Conservation (phyloP, 2,113 vertebrate species). For the Cyanoramphus novaezelandiae region DNA sequence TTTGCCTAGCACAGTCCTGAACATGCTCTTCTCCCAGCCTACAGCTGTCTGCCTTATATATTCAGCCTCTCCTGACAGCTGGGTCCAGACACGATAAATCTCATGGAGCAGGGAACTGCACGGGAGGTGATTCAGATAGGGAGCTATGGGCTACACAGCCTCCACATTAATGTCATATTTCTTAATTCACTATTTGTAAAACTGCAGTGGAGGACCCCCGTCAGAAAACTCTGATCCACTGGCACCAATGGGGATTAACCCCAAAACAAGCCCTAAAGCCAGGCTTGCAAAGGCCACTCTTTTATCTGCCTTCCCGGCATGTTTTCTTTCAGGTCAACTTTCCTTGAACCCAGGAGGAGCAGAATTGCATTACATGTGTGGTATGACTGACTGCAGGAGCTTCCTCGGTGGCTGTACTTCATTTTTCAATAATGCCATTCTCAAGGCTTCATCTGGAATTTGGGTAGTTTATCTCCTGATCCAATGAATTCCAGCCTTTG, state of each 20-base stretch:
- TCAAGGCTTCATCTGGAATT: neutral
- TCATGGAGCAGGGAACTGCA: neutral
- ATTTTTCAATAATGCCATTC: neutral
- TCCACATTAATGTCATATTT: neutral
- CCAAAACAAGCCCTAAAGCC: neutral
- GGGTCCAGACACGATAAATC: neutral
- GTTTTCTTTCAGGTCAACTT: neutral
- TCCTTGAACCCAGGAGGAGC: neutral
- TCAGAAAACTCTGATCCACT: neutral
- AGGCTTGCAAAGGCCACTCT: neutral
- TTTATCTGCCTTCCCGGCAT: neutral
- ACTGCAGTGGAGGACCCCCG: neutral
- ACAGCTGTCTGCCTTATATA: accelerated
- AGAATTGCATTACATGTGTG: neutral
- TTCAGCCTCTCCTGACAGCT: neutral
- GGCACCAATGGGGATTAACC: neutral
- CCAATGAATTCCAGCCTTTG: neutral
- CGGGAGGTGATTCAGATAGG: neutral
- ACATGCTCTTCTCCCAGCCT: neutral
- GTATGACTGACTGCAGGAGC: neutral
- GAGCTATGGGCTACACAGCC: neutral
- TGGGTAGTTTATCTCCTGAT: neutral
- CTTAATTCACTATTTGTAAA: neutral
- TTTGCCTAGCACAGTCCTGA: neutral
- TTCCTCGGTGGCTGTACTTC: neutral